These are phyloP conservation scores for Onychostoma macrolepis DNA, from an alignment of 2,113 vertebrate species.

Conservation along the genomic window DNA sequence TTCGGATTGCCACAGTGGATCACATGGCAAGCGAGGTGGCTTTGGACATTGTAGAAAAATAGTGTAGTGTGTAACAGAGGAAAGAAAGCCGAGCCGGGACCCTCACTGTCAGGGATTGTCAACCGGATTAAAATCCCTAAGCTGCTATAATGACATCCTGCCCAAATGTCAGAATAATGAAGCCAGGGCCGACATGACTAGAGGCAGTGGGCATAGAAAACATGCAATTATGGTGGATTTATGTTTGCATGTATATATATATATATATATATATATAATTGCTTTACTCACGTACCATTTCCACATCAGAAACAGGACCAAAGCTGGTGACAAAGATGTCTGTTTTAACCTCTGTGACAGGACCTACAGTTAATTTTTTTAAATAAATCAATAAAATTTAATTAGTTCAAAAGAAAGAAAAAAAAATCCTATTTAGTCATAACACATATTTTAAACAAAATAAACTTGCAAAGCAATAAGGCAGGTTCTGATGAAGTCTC, in stretches of 20 bases:
- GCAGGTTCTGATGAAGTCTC: not conserved
- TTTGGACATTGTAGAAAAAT: constrained; percentile 62
- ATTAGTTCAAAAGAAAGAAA: not conserved
- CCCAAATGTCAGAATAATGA: constrained; percentile 80
- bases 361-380: constrained; percentile 66
- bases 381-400: not conserved
- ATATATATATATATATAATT: constrained; percentile 26
- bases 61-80: constrained; percentile 61
- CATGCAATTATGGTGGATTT: constrained; percentile 34
- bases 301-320: constrained; percentile 83
- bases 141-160: constrained; percentile 80
- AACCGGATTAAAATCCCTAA: constrained; percentile 81
- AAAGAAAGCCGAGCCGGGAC: constrained; percentile 61
- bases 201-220: constrained; percentile 52
- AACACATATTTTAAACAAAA: not conserved
- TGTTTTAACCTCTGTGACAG: constrained; percentile 83
- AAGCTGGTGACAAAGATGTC: constrained; percentile 87
- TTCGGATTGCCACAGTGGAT: constrained; percentile 58
- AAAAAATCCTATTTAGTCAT: not conserved
- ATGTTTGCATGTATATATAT: constrained; percentile 11
- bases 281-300: constrained; percentile 76
- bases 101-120: constrained; percentile 73
- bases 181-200: constrained; percentile 61
- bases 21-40: constrained; percentile 59
- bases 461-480: not conserved